Conservation (phyloP, 2,113 vertebrate genomes). For the Anseranas semipalmata region DNA sequence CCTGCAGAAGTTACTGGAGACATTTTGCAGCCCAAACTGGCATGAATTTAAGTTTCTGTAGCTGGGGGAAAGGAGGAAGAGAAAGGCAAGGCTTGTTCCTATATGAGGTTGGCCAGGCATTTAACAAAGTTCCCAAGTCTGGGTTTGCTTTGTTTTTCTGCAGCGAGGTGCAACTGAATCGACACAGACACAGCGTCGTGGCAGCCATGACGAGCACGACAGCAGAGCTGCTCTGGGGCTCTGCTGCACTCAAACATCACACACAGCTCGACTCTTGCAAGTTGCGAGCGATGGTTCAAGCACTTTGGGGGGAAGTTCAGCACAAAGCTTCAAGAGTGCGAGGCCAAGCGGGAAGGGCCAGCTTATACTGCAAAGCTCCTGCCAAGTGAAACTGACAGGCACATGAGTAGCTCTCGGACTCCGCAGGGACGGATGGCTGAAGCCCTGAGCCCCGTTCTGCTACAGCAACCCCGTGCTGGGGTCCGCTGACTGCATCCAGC, state of each 20-base stretch:
- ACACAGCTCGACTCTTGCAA: rapidly evolving
- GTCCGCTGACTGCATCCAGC: rapidly evolving
- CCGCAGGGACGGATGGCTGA: neutral
- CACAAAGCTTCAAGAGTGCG: neutral
- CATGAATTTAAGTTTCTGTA: neutral
- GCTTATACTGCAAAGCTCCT: neutral
- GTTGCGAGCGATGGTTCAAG: neutral
- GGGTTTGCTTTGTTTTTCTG: neutral
- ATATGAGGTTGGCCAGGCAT: neutral
- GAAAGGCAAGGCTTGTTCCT: neutral
- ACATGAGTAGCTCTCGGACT: neutral
- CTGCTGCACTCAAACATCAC: rapidly evolving
- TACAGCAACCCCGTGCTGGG: neutral
- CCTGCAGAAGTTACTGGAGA: neutral
- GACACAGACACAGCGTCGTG: too few relatives aligned
- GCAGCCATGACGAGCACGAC: neutral
- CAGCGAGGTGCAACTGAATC: neutral
- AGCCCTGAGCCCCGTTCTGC: neutral
- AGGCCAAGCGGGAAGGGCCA: neutral
- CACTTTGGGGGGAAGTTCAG: neutral
- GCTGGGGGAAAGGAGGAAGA: neutral
- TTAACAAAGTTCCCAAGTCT: neutral
- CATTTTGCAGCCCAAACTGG: neutral
- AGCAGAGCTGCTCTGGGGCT: neutral
- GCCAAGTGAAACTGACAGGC: conserved; percentile 16